These are phyloP conservation scores for Eleutherodactylus coqui DNA, from an alignment of 2,797 vertebrate genomes.

Conservation along the genomic window DNA sequence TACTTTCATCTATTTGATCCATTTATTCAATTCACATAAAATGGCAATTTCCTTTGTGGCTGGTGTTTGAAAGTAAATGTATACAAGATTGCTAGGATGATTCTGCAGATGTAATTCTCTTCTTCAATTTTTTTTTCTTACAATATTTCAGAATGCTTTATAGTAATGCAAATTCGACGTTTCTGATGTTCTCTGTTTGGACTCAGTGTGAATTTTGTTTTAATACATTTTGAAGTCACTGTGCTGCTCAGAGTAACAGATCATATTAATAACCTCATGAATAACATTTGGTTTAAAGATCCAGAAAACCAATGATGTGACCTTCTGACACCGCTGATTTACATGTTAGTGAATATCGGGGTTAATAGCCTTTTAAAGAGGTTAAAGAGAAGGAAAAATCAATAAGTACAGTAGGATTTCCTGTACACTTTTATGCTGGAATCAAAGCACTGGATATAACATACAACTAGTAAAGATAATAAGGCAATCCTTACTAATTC, in stretches of 20 bases:
- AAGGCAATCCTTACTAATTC: too few species aligned
- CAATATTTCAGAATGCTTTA: conserved; percentile 16
- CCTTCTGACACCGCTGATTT: background rate
- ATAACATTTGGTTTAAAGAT: background rate
- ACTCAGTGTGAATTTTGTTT: background rate
- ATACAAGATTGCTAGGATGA: conserved; percentile 5
- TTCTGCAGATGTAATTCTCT: conserved; percentile 29
- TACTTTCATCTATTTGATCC: conserved; percentile 35
- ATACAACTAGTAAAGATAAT: too few species aligned
- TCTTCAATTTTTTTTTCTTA: background rate
- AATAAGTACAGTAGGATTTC: too few species aligned
- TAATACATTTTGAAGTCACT: background rate
- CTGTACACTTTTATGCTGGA: too few species aligned
- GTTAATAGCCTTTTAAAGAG: too few species aligned
- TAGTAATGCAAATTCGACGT: background rate
- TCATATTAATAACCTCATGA: conserved; percentile 1
- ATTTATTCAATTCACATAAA: conserved; percentile 44
- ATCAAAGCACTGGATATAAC: too few species aligned
- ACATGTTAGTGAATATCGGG: background rate
- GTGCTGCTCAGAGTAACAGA: background rate
- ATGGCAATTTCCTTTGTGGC: conserved; percentile 28
- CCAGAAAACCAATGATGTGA: background rate
- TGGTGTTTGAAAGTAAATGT: conserved; percentile 31
- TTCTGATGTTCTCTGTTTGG: background rate
- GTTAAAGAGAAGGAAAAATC: too few species aligned